Conservation (phyloP, 2,888 invertebrate species). For the Trichogramma evanescens region DNA sequence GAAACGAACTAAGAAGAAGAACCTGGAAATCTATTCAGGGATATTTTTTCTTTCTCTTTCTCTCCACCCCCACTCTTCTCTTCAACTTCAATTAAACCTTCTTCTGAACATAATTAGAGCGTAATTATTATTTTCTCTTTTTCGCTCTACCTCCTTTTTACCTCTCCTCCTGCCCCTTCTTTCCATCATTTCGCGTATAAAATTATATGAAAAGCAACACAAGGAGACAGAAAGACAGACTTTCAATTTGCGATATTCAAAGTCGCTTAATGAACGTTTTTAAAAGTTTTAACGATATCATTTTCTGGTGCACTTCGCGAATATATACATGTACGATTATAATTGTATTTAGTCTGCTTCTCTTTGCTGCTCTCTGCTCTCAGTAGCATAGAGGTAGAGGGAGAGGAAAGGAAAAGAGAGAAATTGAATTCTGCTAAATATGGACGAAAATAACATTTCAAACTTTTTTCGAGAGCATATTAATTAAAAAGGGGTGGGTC, state of each 20-base stretch:
- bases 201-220: background rate
- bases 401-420: background rate
- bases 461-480: constrained; percentile 7
- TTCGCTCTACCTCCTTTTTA: background rate
- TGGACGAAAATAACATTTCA: constrained; percentile 1
- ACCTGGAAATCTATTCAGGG: constrained; percentile 15
- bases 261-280: constrained; percentile 11
- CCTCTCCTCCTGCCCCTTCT: background rate
- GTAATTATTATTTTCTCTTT: constrained; percentile 11
- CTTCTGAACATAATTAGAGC: constrained; percentile 18
- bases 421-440: constrained; percentile 4
- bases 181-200: background rate
- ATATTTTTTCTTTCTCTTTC: background rate
- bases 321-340: background rate
- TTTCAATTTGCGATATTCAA: constrained; percentile 11
- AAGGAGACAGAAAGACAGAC: background rate
- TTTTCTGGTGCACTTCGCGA: background rate
- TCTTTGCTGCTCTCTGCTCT: too few species aligned
- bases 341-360: constrained; percentile 8
- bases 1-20: constrained; percentile 5
- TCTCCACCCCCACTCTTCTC: background rate
- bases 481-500: constrained; percentile 5
- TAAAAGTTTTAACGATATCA: constrained; percentile 14
- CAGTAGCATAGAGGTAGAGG: too few species aligned
- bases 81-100: constrained; percentile 9